These are phyloP conservation scores for Hofmannophila pseudospretella DNA, from an alignment of 2,888 invertebrate genomes.

Conservation along the genomic window DNA sequence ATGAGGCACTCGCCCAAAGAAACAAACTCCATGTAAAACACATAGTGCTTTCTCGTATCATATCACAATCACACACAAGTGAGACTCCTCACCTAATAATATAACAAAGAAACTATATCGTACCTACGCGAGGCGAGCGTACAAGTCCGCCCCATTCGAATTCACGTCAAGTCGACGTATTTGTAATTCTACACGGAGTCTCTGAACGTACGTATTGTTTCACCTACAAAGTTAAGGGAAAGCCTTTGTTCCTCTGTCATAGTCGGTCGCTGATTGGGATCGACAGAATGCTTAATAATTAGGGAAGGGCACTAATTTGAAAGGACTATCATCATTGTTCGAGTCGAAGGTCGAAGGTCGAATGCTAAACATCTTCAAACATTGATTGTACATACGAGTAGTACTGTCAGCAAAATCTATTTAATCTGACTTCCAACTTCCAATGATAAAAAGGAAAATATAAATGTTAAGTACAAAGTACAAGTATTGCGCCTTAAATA, in stretches of 20 bases:
- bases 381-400: too few relatives aligned
- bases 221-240: conserved; percentile 47
- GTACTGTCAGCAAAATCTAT: too few relatives aligned
- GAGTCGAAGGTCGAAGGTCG: neutral
- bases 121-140: conserved; percentile 27
- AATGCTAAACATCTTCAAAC: neutral
- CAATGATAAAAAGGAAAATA: too few relatives aligned
- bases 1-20: too few relatives aligned
- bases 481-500: neutral
- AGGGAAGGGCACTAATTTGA: conserved; percentile 7
- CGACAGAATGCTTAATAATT: conserved; percentile 22
- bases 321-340: neutral
- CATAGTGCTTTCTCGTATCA: too few relatives aligned
- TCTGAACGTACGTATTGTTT: conserved; percentile 65
- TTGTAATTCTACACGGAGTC: conserved; percentile 72
- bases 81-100: conserved; percentile 4
- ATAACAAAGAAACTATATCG: conserved; percentile 42
- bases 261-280: conserved; percentile 32
- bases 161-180: conserved; percentile 68
- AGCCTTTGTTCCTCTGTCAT: conserved; percentile 37
- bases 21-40: too few relatives aligned
- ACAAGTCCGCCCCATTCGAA: conserved; percentile 58
- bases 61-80: neutral
- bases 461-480: neutral
- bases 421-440: too few relatives aligned